Evolutionary conservation across 2,113 vertebrate species (phyloP), one percentile per base, ranked within the genome.

Genomic region (Aspiorhynchus laticeps): DNA sequence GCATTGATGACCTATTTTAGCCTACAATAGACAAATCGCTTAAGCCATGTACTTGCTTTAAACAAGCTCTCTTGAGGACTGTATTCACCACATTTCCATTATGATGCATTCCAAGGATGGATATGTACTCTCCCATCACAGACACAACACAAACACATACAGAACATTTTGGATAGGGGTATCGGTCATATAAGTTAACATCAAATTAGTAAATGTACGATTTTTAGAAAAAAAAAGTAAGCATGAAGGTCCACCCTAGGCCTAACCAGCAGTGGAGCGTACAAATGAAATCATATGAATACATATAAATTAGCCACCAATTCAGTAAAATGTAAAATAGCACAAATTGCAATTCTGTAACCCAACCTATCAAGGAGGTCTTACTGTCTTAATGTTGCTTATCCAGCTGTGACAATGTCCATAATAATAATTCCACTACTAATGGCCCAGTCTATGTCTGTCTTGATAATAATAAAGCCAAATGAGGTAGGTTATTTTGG

Each of bases 1-100:
- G 56, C 24, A 80, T 63, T 63, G 33, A 63, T 80, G 79, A 80
- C 79, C 79, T 63, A 80, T 80, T 63, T 80, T n/a, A 26, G 38
- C 51, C 15, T 14, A 31, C 59, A n/a, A 67, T n/a, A 36, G 14
- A 78, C 28, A 43, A 67, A 77, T 43, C 19, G 26, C 12, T 80
- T 63, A 41, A 63, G 36, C 33, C 33, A 14, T 3, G 8, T 14
- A 80, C 74, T 76, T 75, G 73, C 56, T 63, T 80, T 80, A 80
- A 43, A 63, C 3, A 0, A 80, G 56, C 56, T 80, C 79, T 63
- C 24, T 36, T 0, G 36, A 43, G 36, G 33, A 63, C 14, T 63
- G 36, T 63, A 43, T 41, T 28, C 36, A 5, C 41, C 74, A 41
- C 12, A 63, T 63, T 63, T 24, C 78, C 21, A 61, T 61, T 41